Conservation (phyloP, 1,140 invertebrate species). For the Orussus abietinus region DNA sequence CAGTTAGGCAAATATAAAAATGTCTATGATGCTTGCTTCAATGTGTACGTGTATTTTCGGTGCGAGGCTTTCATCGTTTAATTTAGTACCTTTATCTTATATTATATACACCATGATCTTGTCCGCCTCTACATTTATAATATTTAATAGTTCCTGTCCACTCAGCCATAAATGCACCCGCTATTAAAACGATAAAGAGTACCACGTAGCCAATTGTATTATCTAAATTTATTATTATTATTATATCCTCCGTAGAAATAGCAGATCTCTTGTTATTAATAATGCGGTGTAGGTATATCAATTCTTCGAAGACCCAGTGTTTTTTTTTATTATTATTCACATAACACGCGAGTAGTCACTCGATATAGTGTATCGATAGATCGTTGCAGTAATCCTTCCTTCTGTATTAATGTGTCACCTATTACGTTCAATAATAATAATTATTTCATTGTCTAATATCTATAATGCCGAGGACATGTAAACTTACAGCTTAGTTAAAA, state of each 20-base stretch:
- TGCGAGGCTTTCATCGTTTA: conserved; percentile 31
- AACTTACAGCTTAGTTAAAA: conserved; percentile 31
- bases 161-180: conserved; percentile 24
- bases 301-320: conserved; percentile 17
- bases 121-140: conserved; percentile 23
- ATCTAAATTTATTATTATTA: conserved; percentile 42
- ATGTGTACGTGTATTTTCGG: conserved; percentile 17
- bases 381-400: conserved; percentile 14
- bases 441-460: conserved; percentile 32
- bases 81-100: conserved; percentile 46
- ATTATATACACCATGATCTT: conserved; percentile 38
- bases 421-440: conserved; percentile 28
- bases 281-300: conserved; percentile 16
- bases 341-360: conserved; percentile 20
- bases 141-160: conserved; percentile 28
- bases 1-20: conserved; percentile 44
- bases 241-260: conserved; percentile 35
- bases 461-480: conserved; percentile 31
- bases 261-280: conserved; percentile 37
- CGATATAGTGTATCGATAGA: conserved; percentile 20
- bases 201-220: conserved; percentile 39
- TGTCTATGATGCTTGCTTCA: conserved; percentile 24
- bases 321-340: conserved; percentile 26
- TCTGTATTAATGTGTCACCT: conserved; percentile 24
- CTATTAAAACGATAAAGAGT: conserved; percentile 26